phyloP scores from a whole-genome alignment of 1,140 invertebrate species.

The Drosophila nigromelanica region DNA sequence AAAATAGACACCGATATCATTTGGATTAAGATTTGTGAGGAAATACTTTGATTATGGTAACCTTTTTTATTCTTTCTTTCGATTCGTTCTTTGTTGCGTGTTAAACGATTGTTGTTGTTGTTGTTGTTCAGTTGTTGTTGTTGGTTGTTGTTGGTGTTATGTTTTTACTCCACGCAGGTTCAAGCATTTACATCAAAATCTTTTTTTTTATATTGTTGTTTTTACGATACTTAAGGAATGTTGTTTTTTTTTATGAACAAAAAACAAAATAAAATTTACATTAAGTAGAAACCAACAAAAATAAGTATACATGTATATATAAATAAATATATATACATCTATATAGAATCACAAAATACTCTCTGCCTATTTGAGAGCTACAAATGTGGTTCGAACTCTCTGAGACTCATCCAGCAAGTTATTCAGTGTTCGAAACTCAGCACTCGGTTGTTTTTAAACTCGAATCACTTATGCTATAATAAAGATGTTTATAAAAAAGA shows the following conservation, averaged over 20 bases:
- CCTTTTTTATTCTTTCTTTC: conserved; percentile 41
- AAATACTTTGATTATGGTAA: conserved; percentile 54
- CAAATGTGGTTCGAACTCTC: conserved; percentile 44
- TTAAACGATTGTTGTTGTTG: conserved; percentile 67
- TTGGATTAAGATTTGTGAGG: conserved; percentile 57
- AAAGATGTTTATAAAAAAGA: conserved; percentile 71
- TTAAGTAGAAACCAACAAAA: conserved; percentile 7
- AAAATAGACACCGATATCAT: conserved; percentile 77
- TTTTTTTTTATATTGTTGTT: conserved; percentile 2
- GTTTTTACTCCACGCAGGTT: conserved; percentile 56
- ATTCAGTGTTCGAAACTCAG: conserved; percentile 67
- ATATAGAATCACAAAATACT: background rate
- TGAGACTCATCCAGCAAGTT: conserved; percentile 63
- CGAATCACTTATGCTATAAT: conserved; percentile 82
- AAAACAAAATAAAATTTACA: conserved; percentile 6
- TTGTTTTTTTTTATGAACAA: conserved; percentile 11
- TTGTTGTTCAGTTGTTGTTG: conserved; percentile 55
- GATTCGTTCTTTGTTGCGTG: conserved; percentile 65
- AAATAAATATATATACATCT: too few species aligned
- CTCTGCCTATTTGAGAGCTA: conserved; percentile 23
- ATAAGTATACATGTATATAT: conserved; percentile 25
- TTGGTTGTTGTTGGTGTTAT: conserved; percentile 66
- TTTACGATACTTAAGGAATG: conserved; percentile 30
- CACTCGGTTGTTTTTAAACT: conserved; percentile 80
- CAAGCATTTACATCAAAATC: conserved; percentile 22